Conservation (phyloP, 2,113 vertebrate species). For the Paratilapia polleni region DNA sequence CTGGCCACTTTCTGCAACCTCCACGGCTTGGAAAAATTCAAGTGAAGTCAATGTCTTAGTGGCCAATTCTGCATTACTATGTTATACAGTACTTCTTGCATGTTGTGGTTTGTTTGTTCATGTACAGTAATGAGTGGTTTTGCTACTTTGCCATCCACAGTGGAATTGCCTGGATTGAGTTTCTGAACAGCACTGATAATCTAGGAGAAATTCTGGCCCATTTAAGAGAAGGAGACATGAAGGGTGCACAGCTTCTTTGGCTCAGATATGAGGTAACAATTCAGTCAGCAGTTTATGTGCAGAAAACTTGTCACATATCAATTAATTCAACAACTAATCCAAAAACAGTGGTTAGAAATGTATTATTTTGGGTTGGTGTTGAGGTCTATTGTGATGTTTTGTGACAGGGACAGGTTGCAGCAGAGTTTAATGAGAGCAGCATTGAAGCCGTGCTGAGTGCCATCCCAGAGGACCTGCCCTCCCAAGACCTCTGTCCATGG, state of each 20-base stretch:
- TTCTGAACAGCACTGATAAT: slow-evolving; percentile 87
- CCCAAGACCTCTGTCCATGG: slow-evolving; percentile 88
- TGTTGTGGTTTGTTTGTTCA: background rate
- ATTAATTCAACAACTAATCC: background rate
- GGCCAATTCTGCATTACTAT: background rate
- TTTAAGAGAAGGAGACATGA: slow-evolving; percentile 86
- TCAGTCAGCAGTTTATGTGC: background rate
- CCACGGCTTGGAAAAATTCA: slow-evolving; percentile 88
- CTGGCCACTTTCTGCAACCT: slow-evolving; percentile 93
- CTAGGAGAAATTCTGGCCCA: slow-evolving; percentile 84
- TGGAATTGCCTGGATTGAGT: slow-evolving; percentile 92
- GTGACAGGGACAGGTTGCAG: slow-evolving; percentile 88
- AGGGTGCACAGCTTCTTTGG: slow-evolving; percentile 92
- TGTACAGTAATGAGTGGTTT: background rate
- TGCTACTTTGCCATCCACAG: slow-evolving; percentile 67
- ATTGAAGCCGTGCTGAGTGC: slow-evolving; percentile 86
- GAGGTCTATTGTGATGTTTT: background rate
- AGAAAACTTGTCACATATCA: background rate
- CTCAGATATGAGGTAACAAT: slow-evolving; percentile 89
- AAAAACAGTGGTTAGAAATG: background rate
- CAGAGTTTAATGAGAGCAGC: slow-evolving; percentile 81
- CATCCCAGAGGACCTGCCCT: slow-evolving; percentile 82
- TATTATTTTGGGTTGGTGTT: background rate
- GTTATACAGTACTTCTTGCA: background rate
- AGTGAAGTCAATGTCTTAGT: slow-evolving; percentile 73